Conservation (phyloP, 1,140 invertebrate species). For the Glossosoma conforme region DNA sequence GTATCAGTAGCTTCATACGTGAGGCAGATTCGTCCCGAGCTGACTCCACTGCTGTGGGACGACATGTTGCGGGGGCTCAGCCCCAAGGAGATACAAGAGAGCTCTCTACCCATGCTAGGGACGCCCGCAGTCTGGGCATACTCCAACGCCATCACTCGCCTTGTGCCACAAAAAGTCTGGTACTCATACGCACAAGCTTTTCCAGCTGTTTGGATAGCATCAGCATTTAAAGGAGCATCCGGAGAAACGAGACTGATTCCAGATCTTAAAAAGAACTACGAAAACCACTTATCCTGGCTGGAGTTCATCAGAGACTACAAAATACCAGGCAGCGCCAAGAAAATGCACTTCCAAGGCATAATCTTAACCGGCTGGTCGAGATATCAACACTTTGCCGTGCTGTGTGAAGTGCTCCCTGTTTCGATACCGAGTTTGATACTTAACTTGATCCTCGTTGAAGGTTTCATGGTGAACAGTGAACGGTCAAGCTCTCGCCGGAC, state of each 20-base stretch:
- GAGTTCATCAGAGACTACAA: constrained; percentile 35
- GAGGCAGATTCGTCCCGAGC: constrained; percentile 55
- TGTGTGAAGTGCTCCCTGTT: constrained; percentile 87
- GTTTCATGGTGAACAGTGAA: background rate
- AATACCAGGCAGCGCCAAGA: constrained; percentile 34
- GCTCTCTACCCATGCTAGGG: constrained; percentile 67
- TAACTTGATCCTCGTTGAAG: constrained; percentile 34
- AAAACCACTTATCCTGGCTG: constrained; percentile 42
- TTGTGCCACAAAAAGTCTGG: constrained; percentile 16
- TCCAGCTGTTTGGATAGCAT: constrained; percentile 77
- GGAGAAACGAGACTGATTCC: constrained; percentile 71
- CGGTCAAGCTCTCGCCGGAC: background rate
- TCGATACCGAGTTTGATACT: constrained; percentile 72
- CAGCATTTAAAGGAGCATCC: constrained; percentile 87
- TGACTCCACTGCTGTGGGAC: constrained; percentile 88
- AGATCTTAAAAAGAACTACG: constrained; percentile 35
- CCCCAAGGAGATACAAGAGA: constrained; percentile 58
- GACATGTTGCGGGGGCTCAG: constrained; percentile 84
- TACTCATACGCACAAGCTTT: constrained; percentile 21
- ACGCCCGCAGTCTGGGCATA: constrained; percentile 88
- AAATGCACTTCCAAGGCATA: constrained; percentile 36
- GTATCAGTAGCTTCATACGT: constrained; percentile 58
- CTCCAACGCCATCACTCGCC: constrained; percentile 55
- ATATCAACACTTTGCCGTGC: constrained; percentile 84
- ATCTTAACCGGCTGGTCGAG: constrained; percentile 70